phyloP scores from a whole-genome alignment of 2,888 invertebrate species.

The Pinctada fucata region DNA sequence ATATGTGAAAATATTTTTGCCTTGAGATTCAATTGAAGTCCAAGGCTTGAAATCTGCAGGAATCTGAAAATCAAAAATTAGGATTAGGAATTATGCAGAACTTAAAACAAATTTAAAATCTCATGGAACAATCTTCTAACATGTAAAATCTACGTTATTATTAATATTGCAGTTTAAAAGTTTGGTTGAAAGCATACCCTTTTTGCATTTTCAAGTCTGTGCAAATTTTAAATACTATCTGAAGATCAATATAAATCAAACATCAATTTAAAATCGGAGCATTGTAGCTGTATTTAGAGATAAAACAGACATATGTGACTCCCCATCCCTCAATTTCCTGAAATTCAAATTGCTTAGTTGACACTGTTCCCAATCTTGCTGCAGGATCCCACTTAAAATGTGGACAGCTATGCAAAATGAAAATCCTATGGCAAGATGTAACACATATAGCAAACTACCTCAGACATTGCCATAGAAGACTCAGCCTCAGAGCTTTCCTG shows the following conservation, averaged over 20 bases:
- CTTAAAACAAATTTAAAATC: not conserved
- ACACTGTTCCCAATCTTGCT: too few relatives aligned
- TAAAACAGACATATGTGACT: too few relatives aligned
- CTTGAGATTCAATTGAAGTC: slow-evolving; percentile 46
- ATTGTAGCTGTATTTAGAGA: too few relatives aligned
- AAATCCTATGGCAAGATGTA: not conserved
- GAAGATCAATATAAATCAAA: too few relatives aligned
- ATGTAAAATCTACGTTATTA: not conserved
- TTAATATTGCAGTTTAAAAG: too few relatives aligned
- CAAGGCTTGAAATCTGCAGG: slow-evolving; percentile 44
- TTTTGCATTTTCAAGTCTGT: too few relatives aligned
- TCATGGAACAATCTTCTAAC: not conserved
- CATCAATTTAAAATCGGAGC: too few relatives aligned
- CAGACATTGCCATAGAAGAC: not conserved
- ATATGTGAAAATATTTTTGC: slow-evolving; percentile 37
- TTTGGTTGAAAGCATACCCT: too few relatives aligned
- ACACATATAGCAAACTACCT: not conserved
- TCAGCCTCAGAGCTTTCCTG: slow-evolving; percentile 15
- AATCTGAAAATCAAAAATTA: slow-evolving; percentile 35
- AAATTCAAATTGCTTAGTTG: too few relatives aligned
- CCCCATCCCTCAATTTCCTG: too few relatives aligned
- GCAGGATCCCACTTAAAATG: too few relatives aligned
- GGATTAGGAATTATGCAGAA: not conserved
- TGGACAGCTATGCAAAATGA: not conserved
- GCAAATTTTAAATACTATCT: too few relatives aligned